A percentile compares a stretch with the other conserved stretches of the same genome.
Evolutionary conservation across 2,888 invertebrate species (phyloP).

Genomic region (Colletes collaris): DNA sequence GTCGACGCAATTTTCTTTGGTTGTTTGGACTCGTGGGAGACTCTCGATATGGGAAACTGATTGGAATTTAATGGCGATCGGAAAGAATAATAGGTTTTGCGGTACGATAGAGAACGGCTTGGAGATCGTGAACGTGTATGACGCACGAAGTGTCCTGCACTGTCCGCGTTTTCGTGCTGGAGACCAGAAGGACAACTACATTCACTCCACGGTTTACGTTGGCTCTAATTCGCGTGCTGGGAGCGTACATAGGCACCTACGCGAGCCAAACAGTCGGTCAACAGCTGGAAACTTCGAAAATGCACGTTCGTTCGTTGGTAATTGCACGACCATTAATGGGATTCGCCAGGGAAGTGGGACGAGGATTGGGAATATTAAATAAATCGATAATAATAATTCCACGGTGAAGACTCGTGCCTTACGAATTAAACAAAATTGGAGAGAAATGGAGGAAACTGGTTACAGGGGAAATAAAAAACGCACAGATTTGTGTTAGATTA

Average conservation of each 20-base stretch:
- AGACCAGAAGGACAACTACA: conserved; percentile 79
- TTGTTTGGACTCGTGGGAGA: too few species aligned
- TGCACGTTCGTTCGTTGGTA: background rate
- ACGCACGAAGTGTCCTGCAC: conserved; percentile 1
- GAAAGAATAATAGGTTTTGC: background rate
- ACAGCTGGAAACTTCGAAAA: conserved; percentile 17
- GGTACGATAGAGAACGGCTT: background rate
- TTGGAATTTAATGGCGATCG: background rate
- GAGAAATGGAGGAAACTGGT: too few species aligned
- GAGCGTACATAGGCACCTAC: too few species aligned
- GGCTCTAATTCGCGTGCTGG: background rate
- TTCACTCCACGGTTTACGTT: conserved; percentile 68
- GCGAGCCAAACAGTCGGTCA: background rate
- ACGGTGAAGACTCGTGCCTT: too few species aligned
- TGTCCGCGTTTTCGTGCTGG: conserved; percentile 35
- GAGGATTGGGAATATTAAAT: too few species aligned
- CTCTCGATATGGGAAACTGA: too few species aligned
- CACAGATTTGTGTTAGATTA: too few species aligned
- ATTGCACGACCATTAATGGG: background rate
- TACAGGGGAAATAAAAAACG: too few species aligned
- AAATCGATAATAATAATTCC: too few species aligned
- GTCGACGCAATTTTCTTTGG: too few species aligned
- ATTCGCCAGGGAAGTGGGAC: too few species aligned
- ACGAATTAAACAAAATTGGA: too few species aligned
- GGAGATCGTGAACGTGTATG: background rate